These are phyloP conservation scores for Nezara viridula DNA, from an alignment of 2,888 invertebrate genomes.

Conservation along the genomic window DNA sequence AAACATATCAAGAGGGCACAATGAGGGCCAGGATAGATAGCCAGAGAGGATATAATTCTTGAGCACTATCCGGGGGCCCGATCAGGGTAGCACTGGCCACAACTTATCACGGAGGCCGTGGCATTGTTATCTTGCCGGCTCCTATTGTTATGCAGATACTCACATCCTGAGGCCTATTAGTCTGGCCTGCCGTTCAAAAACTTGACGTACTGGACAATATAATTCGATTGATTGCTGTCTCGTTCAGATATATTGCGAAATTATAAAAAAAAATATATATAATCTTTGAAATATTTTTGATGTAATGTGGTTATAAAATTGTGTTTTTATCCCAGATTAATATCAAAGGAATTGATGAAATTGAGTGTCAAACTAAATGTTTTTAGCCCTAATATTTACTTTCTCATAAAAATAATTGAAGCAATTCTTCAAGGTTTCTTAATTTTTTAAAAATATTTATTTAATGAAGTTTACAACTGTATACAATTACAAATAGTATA, in stretches of 20 bases:
- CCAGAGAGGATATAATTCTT: neutral
- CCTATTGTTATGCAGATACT: slow-evolving; percentile 27
- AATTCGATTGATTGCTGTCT: neutral
- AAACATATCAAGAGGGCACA: slow-evolving; percentile 5
- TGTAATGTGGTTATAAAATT: too few species aligned
- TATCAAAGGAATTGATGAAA: too few species aligned
- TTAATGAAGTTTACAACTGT: too few species aligned
- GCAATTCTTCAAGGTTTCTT: too few species aligned
- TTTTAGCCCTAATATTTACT: too few species aligned
- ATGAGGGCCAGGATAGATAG: neutral
- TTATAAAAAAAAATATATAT: too few species aligned
- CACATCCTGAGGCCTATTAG: neutral
- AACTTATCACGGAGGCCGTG: neutral
- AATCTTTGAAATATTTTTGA: too few species aligned
- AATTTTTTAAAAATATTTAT: too few species aligned
- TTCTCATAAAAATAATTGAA: too few species aligned
- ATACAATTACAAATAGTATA: too few species aligned
- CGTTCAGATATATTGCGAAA: neutral
- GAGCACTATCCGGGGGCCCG: neutral
- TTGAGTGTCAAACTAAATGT: too few species aligned
- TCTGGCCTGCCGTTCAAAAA: neutral
- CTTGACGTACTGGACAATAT: neutral
- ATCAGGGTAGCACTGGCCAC: slow-evolving; percentile 13
- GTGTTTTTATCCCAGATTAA: too few species aligned
- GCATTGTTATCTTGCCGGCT: neutral